Evolutionary conservation across 2,113 vertebrate species (phyloP).

Genomic region (Sapajus apella): DNA sequence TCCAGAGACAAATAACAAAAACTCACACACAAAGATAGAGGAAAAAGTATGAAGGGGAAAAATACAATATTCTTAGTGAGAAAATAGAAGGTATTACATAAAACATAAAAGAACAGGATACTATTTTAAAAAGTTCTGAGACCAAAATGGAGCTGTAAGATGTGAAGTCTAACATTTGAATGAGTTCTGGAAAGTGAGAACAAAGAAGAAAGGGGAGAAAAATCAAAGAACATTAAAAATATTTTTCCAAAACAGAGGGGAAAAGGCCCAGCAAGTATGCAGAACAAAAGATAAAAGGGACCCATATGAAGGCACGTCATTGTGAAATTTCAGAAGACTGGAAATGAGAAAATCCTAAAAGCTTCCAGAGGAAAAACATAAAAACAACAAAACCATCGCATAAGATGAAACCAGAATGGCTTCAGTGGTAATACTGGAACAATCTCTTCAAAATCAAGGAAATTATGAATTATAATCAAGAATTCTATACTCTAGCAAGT

Average conservation of each 20-base stretch:
- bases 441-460: constrained; percentile 17
- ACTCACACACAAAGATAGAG: constrained; percentile 27
- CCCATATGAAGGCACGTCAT: not conserved
- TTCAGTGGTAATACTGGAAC: not conserved
- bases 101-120: constrained; percentile 53
- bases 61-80: constrained; percentile 15
- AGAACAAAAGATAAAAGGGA: constrained; percentile 59
- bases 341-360: constrained; percentile 26
- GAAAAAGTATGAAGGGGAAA: constrained; percentile 5
- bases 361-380: not conserved
- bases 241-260: constrained; percentile 26
- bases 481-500: not conserved
- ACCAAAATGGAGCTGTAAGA: constrained; percentile 47
- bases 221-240: constrained; percentile 68
- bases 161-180: constrained; percentile 42
- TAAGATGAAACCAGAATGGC: constrained; percentile 1
- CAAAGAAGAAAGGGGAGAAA: constrained; percentile 48
- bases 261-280: constrained; percentile 37
- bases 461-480: not conserved
- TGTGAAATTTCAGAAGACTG: constrained; percentile 39
- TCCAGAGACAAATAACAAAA: not conserved
- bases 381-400: not conserved
- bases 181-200: constrained; percentile 65
- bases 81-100: constrained; percentile 59
- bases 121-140: constrained; percentile 59